These are phyloP conservation scores for Clanis bilineata DNA, from an alignment of 2,888 invertebrate genomes.

Conservation along the genomic window DNA sequence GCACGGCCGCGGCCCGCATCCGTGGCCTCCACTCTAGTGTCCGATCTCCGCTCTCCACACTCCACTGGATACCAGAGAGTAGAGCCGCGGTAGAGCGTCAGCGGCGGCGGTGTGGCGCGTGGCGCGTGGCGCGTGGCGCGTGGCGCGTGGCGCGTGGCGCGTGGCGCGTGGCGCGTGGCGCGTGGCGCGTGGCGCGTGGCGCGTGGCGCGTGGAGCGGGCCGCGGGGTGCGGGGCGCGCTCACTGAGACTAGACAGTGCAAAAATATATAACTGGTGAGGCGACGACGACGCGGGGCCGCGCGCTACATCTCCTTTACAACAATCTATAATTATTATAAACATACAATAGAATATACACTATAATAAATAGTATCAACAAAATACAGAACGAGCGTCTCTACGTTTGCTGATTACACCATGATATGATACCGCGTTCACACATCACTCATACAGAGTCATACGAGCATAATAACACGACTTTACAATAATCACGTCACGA, in stretches of 20 bases:
- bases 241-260: slow-evolving; percentile 54
- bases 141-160: no score
- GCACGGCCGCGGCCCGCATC: slow-evolving; percentile 16
- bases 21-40: slow-evolving; percentile 17
- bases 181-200: no score
- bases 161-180: no score
- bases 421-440: slow-evolving; percentile 67
- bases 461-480: not conserved
- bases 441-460: not conserved
- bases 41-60: no score
- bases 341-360: slow-evolving; percentile 45
- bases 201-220: slow-evolving; percentile 16
- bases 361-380: slow-evolving; percentile 52
- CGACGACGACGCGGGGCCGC: slow-evolving; percentile 37
- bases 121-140: no score
- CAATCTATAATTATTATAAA: slow-evolving; percentile 40
- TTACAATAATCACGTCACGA: no score
- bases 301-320: slow-evolving; percentile 37
- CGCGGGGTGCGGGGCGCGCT: slow-evolving; percentile 21
- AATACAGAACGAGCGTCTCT: slow-evolving; percentile 39
- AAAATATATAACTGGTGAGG: slow-evolving; percentile 75
- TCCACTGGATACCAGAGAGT: no score
- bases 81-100: no score
- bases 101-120: no score
- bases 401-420: slow-evolving; percentile 49